Percentiles rank a stretch among this genome's conserved stretches.
These are phyloP conservation scores for Tympanuchus pallidicinctus DNA, from an alignment of 2,113 vertebrate genomes.

Conservation along the genomic window DNA sequence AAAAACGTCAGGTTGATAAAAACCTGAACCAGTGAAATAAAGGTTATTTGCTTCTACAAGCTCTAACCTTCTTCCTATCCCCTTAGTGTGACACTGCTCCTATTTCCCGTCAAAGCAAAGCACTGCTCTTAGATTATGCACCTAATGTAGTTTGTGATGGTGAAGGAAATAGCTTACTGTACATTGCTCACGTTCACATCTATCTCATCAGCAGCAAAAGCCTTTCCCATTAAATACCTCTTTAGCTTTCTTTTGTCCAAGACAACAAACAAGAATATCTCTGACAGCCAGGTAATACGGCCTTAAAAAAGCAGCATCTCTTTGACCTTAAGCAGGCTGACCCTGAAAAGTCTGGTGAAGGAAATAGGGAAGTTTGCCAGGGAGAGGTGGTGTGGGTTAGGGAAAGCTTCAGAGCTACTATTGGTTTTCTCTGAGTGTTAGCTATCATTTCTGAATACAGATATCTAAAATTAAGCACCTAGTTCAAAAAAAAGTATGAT, in stretches of 20 bases:
- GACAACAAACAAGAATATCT: neutral
- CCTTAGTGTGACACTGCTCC: neutral
- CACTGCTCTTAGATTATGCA: neutral
- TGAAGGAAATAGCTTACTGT: neutral
- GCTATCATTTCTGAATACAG: neutral
- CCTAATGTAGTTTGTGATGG: neutral
- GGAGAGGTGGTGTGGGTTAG: neutral
- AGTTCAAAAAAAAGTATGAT: neutral
- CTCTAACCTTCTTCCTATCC: neutral
- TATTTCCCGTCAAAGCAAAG: neutral
- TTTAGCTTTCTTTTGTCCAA: neutral
- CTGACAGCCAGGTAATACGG: neutral
- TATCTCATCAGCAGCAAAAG: neutral
- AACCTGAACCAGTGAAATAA: neutral
- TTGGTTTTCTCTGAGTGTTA: neutral
- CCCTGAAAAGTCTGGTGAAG: neutral
- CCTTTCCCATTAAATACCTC: constrained; percentile 3
- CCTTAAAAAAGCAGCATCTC: neutral
- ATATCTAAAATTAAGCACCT: neutral
- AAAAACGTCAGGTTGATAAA: neutral
- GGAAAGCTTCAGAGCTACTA: neutral
- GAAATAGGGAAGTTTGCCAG: neutral
- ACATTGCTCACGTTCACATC: neutral
- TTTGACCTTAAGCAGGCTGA: neutral
- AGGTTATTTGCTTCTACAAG: neutral